Base-by-base conservation (phyloP, 1,140 invertebrate genomes). In the Gonioctena quinquepunctata region DNA sequence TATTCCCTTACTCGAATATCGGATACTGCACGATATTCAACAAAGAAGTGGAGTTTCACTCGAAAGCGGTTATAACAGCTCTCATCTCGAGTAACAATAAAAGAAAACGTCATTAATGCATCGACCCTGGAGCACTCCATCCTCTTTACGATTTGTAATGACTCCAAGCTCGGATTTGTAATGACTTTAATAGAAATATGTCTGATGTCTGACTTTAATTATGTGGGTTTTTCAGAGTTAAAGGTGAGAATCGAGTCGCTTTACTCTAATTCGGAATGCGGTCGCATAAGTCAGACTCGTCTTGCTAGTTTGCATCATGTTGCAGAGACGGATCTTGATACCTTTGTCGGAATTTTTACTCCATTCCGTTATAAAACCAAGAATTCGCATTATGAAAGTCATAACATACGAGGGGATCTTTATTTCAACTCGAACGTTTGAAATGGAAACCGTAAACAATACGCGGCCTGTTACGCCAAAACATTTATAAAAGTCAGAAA, bases 241-340 rank as follows among this genome's bases (percentile, higher is more conserved):
- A 25, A 54, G 23, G 64, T 54, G 64, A 25, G 27, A 54, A 67
- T 59, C 54, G n/a, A 42, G 50, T 67, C 57, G 66, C 56, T 67
- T 56, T 59, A 59, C 54, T 67, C 56, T 59, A 67, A 67, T 67
- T 67, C 22, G 66, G 66, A 67, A 67, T 67, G 66, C 27, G 54
- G 56, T 67, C 66, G 33, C 33, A 42, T 57, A 19, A n/a, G 54
- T 57, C 54, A 13, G 54, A 22, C 54, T 13, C 25, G 21, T 25
- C 54, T 8, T 57, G 16, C 25, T 57, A 57, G 21, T 21, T 57
- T 57, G 21, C 25, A 57, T 25, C 54, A 25, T 13, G 19, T 57
- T 57, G 25, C 22, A 57, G 54, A 57, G 22, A 57, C 54, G 16
- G 54, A 57, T 57, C 22, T 57, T 42, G 33, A 42, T 42, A n/a